Conservation (phyloP, 2,113 vertebrate species). For the Hemicordylus capensis region DNA sequence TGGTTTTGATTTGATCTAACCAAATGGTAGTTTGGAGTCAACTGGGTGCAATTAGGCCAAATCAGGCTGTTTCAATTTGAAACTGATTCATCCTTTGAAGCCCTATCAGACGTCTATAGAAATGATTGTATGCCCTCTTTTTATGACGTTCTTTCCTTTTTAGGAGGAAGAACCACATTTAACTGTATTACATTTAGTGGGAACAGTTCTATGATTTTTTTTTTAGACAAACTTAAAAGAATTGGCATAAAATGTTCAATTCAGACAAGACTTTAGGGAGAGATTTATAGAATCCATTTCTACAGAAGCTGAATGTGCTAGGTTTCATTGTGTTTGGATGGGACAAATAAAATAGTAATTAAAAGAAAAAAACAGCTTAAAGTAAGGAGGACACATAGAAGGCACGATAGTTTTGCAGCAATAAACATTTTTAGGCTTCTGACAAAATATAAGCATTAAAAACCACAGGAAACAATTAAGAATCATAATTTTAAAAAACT, state of each 20-base stretch:
- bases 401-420: slow-evolving; percentile 28
- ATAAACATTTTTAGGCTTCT: slow-evolving; percentile 16
- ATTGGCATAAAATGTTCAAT: background rate
- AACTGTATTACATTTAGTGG: background rate
- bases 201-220: background rate
- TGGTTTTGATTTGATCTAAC: no score
- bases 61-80: no score
- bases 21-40: no score
- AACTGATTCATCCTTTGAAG: no score
- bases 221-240: background rate
- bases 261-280: slow-evolving; percentile 41
- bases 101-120: background rate
- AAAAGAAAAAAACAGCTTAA: slow-evolving; percentile 31
- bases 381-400: slow-evolving; percentile 27
- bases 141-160: background rate
- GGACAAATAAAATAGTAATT: slow-evolving; percentile 25
- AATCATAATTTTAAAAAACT: background rate
- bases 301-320: slow-evolving; percentile 25
- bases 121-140: background rate
- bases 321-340: slow-evolving; percentile 41
- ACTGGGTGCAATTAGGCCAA: no score
- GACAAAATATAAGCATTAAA: slow-evolving; percentile 16
- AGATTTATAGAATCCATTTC: slow-evolving; percentile 54
- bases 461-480: background rate
- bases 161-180: background rate